A percentile compares a stretch with the other conserved stretches of the same genome.
These are phyloP conservation scores for Euphonia xanthogaster DNA, from an alignment of 2,797 vertebrate genomes.

Conservation along the genomic window DNA sequence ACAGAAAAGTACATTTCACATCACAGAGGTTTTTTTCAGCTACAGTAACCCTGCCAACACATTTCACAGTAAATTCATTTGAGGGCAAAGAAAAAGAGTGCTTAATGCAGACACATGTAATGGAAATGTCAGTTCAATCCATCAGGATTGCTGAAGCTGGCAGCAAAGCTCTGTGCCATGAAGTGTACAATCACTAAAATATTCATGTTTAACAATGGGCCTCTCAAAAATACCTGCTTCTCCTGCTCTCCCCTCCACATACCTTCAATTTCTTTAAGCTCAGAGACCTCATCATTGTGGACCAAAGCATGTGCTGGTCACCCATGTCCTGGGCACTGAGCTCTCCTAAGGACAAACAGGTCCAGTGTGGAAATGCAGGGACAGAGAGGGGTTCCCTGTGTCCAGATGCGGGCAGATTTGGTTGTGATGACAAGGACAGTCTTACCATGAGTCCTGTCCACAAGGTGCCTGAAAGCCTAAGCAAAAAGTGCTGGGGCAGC, in stretches of 20 bases:
- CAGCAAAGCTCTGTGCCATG: conserved; percentile 30
- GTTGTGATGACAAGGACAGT: not conserved
- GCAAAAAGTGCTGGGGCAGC: not conserved
- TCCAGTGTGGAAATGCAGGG: not conserved
- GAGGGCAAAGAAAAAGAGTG: conserved; percentile 78
- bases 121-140: conserved; percentile 84
- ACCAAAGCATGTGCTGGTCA: fast-evolving
- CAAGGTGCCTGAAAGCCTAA: not conserved
- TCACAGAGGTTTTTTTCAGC: conserved; percentile 65
- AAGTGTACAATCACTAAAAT: conserved; percentile 48
- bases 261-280: not conserved
- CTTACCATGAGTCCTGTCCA: not conserved
- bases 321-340: not conserved
- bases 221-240: conserved; percentile 32
- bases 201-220: conserved; percentile 75
- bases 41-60: conserved; percentile 78
- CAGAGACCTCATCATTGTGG: not conserved
- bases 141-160: conserved; percentile 73
- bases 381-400: not conserved
- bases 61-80: conserved; percentile 81
- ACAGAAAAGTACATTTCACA: conserved; percentile 68
- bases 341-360: not conserved
- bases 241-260: not conserved
- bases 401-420: not conserved
- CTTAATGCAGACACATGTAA: conserved; percentile 80